phyloP scores from a whole-genome alignment of 2,888 invertebrate genomes.

The Pimpla rufipes region DNA sequence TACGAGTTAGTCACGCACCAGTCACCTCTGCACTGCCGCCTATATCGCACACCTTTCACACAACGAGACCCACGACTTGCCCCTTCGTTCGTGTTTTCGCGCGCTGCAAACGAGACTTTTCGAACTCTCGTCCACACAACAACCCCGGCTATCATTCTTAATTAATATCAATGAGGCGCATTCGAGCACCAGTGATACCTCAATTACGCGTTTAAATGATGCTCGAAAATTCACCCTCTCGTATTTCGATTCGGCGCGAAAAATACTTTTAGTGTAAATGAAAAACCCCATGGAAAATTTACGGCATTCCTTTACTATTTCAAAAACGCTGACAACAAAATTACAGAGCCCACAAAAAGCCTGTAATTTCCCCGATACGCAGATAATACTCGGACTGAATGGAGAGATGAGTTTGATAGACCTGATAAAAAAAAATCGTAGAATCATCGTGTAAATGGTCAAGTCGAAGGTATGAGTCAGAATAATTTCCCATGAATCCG shows the following conservation, averaged over 20 bases:
- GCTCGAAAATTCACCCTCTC: background rate
- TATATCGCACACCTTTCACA: slow-evolving; percentile 37
- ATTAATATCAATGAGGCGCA: slow-evolving; percentile 7
- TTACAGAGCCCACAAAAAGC: background rate
- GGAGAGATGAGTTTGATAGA: background rate
- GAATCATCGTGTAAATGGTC: slow-evolving; percentile 32
- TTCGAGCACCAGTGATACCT: background rate
- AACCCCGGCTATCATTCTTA: background rate
- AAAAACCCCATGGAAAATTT: background rate
- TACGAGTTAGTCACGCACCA: slow-evolving; percentile 77
- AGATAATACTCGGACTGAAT: background rate
- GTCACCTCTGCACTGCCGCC: slow-evolving; percentile 52
- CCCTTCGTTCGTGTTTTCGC: slow-evolving; percentile 45
- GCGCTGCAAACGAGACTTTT: slow-evolving; percentile 26
- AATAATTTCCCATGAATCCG: slow-evolving; percentile 66
- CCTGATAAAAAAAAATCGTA: background rate
- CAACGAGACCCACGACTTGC: slow-evolving; percentile 22
- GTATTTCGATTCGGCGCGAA: background rate
- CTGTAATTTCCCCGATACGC: background rate
- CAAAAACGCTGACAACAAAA: background rate
- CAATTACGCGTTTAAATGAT: slow-evolving; percentile 4
- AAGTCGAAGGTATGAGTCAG: slow-evolving; percentile 60
- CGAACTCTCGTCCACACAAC: slow-evolving; percentile 27
- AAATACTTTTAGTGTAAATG: background rate
- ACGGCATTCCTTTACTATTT: too few relatives aligned